Conservation (phyloP, 2,888 invertebrate species). For the Aphodius sticticus region DNA sequence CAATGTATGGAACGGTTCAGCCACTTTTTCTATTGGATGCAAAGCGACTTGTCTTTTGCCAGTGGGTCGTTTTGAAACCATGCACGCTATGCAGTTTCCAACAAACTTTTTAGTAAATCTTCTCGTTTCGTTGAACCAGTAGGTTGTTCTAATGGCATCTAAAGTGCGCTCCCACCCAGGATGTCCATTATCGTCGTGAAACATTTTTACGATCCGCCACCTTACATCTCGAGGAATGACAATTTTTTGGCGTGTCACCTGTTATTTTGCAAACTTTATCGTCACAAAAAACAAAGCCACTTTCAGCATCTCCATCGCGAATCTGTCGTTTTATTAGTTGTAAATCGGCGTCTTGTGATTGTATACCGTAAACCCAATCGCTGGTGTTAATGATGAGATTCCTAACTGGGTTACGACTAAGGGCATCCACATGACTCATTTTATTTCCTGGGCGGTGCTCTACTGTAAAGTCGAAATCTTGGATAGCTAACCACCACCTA, state of each 20-base stretch:
- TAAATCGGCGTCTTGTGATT: too few relatives aligned
- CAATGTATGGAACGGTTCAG: conserved; percentile 54
- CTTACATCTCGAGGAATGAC: too few relatives aligned
- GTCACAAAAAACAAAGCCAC: too few relatives aligned
- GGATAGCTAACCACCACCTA: conserved; percentile 28
- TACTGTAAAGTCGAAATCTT: too few relatives aligned
- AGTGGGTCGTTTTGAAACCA: conserved; percentile 47
- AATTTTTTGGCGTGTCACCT: too few relatives aligned
- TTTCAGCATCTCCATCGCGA: too few relatives aligned
- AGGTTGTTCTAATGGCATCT: conserved; percentile 33
- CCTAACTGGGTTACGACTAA: conserved; percentile 8
- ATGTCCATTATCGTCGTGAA: conserved; percentile 38
- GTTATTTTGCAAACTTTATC: too few relatives aligned
- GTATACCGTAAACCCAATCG: too few relatives aligned
- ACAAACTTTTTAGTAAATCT: conserved; percentile 47
- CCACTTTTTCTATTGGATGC: conserved; percentile 51
- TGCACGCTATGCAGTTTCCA: conserved; percentile 43
- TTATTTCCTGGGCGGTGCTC: conserved; percentile 37
- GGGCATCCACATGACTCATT: conserved; percentile 34
- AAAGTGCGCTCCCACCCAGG: conserved; percentile 50
- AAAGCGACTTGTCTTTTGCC: conserved; percentile 43
- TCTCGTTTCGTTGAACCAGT: conserved; percentile 50
- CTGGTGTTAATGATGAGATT: too few relatives aligned
- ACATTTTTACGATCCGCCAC: too few relatives aligned
- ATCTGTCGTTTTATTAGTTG: too few relatives aligned